These are phyloP conservation scores for Suillia variegata DNA, from an alignment of 2,888 invertebrate species.

Conservation along the genomic window DNA sequence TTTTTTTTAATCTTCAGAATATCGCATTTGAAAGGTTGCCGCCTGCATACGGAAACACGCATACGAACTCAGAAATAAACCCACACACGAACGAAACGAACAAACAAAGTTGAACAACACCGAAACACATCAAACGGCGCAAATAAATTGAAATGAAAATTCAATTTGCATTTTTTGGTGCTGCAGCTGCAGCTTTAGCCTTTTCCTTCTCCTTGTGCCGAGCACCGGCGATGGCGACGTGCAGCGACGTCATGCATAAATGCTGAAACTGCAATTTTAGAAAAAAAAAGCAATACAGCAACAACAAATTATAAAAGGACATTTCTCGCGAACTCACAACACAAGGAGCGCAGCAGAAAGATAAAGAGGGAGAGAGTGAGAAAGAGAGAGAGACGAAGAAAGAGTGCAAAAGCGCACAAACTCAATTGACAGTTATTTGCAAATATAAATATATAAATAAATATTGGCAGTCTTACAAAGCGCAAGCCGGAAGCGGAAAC, in stretches of 20 bases:
- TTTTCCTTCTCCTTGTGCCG: too few relatives aligned
- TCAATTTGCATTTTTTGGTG: slow-evolving; percentile 13
- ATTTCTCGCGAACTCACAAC: neutral
- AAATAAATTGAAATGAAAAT: slow-evolving; percentile 20
- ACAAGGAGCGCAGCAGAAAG: neutral
- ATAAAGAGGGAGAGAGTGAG: neutral
- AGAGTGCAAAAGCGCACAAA: slow-evolving; percentile 19
- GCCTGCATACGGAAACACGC: slow-evolving; percentile 2
- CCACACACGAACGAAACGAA: too few relatives aligned
- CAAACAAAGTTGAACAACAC: neutral
- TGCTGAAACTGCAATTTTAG: neutral
- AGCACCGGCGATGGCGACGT: too few relatives aligned
- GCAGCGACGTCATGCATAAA: neutral
- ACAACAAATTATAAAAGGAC: neutral
- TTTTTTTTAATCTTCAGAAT: neutral
- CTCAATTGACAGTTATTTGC: slow-evolving; percentile 53
- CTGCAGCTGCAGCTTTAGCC: neutral
- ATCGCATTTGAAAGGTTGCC: slow-evolving; percentile 7
- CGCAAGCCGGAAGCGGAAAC: slow-evolving; percentile 8
- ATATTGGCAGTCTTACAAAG: slow-evolving; percentile 33
- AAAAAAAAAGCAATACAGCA: neutral
- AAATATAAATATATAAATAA: slow-evolving; percentile 42
- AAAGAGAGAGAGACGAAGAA: neutral
- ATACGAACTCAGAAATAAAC: neutral
- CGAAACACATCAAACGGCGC: slow-evolving; percentile 1